A percentile compares a stretch with the other conserved stretches of the same genome.
Conservation (phyloP, 2,113 vertebrate species). For the Hassar affinis region DNA sequence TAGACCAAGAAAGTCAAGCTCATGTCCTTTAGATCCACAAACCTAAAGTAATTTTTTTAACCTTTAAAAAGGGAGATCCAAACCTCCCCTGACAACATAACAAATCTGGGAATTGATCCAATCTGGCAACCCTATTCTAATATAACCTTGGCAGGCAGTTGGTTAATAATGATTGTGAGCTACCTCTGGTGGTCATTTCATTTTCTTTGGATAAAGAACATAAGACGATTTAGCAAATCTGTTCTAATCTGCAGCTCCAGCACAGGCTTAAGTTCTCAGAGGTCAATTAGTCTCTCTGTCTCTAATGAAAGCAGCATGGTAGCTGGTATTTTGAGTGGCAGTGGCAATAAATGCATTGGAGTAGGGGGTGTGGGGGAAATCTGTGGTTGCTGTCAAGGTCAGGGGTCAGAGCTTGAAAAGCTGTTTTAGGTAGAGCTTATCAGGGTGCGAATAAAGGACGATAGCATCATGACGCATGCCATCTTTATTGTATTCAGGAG, state of each 20-base stretch:
- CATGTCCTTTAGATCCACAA: neutral
- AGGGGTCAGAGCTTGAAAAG: conserved; percentile 54
- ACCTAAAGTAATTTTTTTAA: neutral
- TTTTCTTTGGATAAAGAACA: conserved; percentile 1
- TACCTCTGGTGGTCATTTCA: conserved; percentile 1
- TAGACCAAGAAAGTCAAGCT: neutral
- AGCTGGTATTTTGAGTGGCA: neutral
- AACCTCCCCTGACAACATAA: neutral
- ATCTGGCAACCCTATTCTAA: neutral
- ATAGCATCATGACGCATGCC: conserved; percentile 66
- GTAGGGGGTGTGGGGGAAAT: conserved; percentile 41
- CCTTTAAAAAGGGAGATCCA: no score
- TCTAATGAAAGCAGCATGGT: conserved; percentile 38
- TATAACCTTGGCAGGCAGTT: neutral
- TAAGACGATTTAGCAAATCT: conserved; percentile 11
- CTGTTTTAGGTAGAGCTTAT: conserved; percentile 47
- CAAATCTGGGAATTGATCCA: neutral
- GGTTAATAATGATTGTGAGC: conserved; percentile 3
- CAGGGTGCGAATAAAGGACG: conserved; percentile 60
- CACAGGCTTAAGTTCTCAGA: conserved; percentile 10
- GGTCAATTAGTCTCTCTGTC: neutral
- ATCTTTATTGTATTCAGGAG: conserved; percentile 56
- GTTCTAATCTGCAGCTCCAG: neutral
- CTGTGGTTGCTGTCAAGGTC: conserved; percentile 56
- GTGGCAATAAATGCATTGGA: neutral